These are phyloP conservation scores for Mormyrus iriodes DNA, from an alignment of 2,113 vertebrate species.

Conservation along the genomic window DNA sequence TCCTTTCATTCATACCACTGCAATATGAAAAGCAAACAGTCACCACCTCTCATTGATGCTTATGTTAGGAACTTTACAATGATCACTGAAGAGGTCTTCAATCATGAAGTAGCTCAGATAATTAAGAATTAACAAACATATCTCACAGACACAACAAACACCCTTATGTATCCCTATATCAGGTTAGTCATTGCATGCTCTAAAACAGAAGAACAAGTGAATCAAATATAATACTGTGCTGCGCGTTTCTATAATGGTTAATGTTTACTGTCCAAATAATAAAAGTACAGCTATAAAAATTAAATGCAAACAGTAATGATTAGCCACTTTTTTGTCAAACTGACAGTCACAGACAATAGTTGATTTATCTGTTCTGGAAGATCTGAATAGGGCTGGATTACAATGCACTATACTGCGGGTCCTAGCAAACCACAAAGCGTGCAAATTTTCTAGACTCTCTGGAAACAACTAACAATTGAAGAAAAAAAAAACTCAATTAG, in stretches of 20 bases:
- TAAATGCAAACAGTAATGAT: not conserved
- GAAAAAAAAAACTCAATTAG: not conserved
- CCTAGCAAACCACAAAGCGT: not conserved
- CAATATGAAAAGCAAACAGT: not conserved
- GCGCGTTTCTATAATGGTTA: too few relatives aligned
- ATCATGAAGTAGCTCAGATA: not conserved
- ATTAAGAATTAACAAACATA: slow-evolving; percentile 4
- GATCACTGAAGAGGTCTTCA: not conserved
- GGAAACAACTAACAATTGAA: not conserved
- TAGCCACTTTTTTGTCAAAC: not conserved
- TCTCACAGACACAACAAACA: not conserved
- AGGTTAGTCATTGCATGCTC: not conserved
- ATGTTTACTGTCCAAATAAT: too few relatives aligned
- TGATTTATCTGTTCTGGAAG: not conserved
- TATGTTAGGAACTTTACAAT: not conserved
- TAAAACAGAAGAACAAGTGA: not conserved
- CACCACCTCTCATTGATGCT: not conserved
- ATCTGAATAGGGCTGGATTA: not conserved
- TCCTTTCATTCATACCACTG: not conserved
- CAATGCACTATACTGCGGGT: not conserved
- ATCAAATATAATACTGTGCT: not conserved
- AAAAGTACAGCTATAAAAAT: too few relatives aligned
- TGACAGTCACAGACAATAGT: not conserved
- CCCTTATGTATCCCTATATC: not conserved
- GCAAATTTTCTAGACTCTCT: not conserved